Evolutionary conservation across 1,140 invertebrate genomes (phyloP).

Genomic region (Pentalonia nigronervosa): DNA sequence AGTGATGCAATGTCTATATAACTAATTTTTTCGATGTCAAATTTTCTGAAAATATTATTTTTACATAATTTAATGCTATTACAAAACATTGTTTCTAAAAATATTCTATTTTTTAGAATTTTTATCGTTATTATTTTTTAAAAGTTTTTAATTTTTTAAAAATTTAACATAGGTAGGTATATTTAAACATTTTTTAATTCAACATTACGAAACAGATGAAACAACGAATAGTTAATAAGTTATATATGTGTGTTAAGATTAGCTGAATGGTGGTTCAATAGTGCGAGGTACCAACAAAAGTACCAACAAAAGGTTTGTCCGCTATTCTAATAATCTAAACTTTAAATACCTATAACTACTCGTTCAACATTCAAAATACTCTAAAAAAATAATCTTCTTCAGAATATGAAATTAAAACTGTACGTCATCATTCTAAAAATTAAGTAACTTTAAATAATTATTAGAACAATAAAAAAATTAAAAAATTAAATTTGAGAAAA

Average conservation of each 20-base stretch:
- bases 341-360: background rate
- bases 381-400: background rate
- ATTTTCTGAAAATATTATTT: too few relatives aligned
- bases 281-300: background rate
- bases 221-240: background rate
- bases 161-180: too few relatives aligned
- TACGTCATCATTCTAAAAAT: background rate
- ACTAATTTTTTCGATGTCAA: too few relatives aligned
- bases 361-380: background rate
- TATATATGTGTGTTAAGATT: background rate
- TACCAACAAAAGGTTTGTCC: background rate
- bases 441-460: background rate
- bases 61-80: too few relatives aligned
- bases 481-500: background rate
- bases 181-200: too few relatives aligned
- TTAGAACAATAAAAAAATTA: background rate
- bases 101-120: too few relatives aligned
- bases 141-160: background rate
- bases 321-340: background rate
- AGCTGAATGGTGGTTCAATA: background rate
- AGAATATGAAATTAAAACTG: background rate
- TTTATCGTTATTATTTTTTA: background rate
- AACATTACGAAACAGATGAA: too few relatives aligned
- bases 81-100: too few relatives aligned
- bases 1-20: background rate